These are phyloP conservation scores for Mirounga angustirostris DNA, from an alignment of 2,113 vertebrate genomes.

Conservation along the genomic window DNA sequence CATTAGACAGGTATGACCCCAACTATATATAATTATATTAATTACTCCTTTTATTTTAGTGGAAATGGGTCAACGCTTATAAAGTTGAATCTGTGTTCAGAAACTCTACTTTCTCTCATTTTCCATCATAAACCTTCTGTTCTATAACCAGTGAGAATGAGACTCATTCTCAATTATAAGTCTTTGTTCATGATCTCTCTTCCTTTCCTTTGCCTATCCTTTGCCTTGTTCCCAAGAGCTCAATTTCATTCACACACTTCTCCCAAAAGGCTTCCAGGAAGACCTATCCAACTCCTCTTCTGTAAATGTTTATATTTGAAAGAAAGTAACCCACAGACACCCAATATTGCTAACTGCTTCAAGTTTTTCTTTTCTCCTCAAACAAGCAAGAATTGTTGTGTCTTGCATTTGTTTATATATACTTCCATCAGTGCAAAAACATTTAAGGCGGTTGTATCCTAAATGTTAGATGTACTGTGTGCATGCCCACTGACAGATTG, in stretches of 20 bases:
- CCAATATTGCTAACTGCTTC: neutral
- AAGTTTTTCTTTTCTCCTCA: neutral
- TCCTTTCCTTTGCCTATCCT: neutral
- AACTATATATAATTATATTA: neutral
- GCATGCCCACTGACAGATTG: neutral
- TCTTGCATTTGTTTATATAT: neutral
- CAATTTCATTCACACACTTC: neutral
- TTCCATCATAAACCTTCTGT: neutral
- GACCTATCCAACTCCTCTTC: neutral
- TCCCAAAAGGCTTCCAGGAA: neutral
- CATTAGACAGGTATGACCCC: neutral
- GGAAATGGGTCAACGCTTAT: neutral
- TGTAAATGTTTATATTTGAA: conserved; percentile 1
- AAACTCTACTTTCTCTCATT: neutral
- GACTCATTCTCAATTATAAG: neutral
- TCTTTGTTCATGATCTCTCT: neutral
- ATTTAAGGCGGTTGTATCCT: neutral
- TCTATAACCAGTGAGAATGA: neutral
- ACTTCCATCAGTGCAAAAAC: neutral
- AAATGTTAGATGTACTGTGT: neutral
- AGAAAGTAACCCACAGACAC: neutral
- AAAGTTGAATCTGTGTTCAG: neutral
- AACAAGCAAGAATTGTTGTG: neutral
- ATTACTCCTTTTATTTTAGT: neutral
- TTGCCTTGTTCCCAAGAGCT: neutral